phyloP scores from a whole-genome alignment of 2,113 vertebrate species.

The Nesogale talazaci region DNA sequence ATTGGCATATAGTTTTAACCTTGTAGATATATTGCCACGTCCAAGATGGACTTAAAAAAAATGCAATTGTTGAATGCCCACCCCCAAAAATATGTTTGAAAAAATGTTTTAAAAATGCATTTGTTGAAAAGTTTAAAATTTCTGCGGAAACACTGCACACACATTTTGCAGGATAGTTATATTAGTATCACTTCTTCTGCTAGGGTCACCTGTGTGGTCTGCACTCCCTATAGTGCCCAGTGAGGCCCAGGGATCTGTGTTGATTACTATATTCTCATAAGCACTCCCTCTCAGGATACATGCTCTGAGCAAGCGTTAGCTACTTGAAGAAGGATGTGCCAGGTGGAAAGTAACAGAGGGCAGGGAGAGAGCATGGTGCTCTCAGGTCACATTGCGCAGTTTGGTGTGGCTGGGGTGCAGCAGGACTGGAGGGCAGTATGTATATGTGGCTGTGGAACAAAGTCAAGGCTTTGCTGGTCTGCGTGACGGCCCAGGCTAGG shows the following conservation, averaged over 20 bases:
- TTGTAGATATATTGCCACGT: too few relatives aligned
- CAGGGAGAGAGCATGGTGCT: not conserved
- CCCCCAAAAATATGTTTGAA: too few relatives aligned
- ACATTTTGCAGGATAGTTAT: not conserved
- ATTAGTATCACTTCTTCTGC: not conserved
- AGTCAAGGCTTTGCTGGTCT: not conserved
- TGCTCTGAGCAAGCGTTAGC: conserved; percentile 3
- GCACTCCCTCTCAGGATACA: not conserved
- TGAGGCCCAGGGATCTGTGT: not conserved
- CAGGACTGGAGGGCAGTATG: not conserved
- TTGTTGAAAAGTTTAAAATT: too few relatives aligned
- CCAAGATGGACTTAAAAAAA: not conserved
- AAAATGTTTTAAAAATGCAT: too few relatives aligned
- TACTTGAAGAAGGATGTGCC: not conserved
- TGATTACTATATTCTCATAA: not conserved
- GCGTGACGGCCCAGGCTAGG: not conserved
- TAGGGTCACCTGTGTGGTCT: not conserved
- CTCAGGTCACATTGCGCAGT: not conserved
- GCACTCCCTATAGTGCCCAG: not conserved
- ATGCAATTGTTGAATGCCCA: not conserved
- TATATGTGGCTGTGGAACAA: not conserved
- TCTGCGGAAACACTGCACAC: not conserved
- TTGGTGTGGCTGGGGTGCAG: not conserved
- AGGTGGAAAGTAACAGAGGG: not conserved
- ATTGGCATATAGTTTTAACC: too few relatives aligned